Conservation (phyloP, 1,140 invertebrate genomes). For the Patella vulgata region DNA sequence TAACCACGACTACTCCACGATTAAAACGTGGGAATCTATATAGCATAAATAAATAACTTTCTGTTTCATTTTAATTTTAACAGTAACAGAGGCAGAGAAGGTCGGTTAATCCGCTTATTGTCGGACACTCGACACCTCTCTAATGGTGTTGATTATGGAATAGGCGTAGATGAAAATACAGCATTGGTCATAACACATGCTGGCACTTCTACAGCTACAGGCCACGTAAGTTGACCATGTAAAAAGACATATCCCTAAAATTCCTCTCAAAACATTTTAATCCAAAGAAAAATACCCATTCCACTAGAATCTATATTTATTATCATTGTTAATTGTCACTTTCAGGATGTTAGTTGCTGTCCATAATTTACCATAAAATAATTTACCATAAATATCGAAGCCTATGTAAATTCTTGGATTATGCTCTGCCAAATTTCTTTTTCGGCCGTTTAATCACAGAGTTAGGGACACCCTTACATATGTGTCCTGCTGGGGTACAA, state of each 20-base stretch:
- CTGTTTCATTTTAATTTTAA: too few species aligned
- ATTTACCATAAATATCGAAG: neutral
- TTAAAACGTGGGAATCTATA: too few species aligned
- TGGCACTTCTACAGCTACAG: slow-evolving; percentile 22
- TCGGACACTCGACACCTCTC: slow-evolving; percentile 31
- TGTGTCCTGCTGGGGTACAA: too few species aligned
- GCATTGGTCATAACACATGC: slow-evolving; percentile 42
- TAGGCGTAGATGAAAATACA: slow-evolving; percentile 47
- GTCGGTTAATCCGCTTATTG: slow-evolving; percentile 43
- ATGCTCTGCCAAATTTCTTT: too few species aligned
- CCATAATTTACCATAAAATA: neutral
- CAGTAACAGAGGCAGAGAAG: slow-evolving; percentile 56
- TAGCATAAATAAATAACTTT: too few species aligned
- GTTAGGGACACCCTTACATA: too few species aligned
- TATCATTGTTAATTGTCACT: neutral
- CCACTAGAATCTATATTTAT: neutral
- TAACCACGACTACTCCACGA: too few species aligned
- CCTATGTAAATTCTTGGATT: neutral
- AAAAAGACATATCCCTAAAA: neutral
- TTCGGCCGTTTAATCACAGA: too few species aligned
- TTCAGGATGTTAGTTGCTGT: neutral
- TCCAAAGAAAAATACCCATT: neutral
- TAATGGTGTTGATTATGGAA: slow-evolving; percentile 20
- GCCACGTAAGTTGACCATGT: slow-evolving; percentile 26
- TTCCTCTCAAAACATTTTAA: too few species aligned